Percentiles rank a stretch among this genome's conserved stretches.
phyloP scores from a whole-genome alignment of 92 coral and sea anemone species.

The Umimayanthus chanpuru region DNA sequence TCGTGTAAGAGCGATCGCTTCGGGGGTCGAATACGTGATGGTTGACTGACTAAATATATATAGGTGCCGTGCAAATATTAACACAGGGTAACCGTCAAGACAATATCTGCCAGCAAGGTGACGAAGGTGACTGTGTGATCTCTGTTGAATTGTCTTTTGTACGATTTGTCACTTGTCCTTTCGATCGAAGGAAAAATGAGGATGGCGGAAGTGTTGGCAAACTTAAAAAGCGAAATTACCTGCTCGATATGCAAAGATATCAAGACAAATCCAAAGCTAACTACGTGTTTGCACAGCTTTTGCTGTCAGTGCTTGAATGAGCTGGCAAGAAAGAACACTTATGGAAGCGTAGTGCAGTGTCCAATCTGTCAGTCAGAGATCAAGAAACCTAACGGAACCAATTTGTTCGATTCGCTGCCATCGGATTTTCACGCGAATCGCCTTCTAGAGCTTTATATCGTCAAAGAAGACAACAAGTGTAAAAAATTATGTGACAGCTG shows the following conservation, averaged over 20 bases:
- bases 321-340: slow-evolving; percentile 63
- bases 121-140: not conserved
- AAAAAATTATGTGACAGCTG: slow-evolving; percentile 62
- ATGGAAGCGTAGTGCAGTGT: slow-evolving; percentile 56
- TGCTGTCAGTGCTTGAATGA: slow-evolving; percentile 71
- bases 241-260: slow-evolving; percentile 65
- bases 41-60: not conserved
- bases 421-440: slow-evolving; percentile 69
- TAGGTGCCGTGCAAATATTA: not conserved
- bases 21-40: not conserved
- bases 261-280: slow-evolving; percentile 72
- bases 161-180: too few species aligned
- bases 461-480: slow-evolving; percentile 45
- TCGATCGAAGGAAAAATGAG: not conserved
- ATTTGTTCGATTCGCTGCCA: slow-evolving; percentile 53
- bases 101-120: slow-evolving; percentile 13
- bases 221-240: slow-evolving; percentile 58
- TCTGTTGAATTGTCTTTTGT: too few species aligned
- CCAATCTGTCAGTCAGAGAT: slow-evolving; percentile 80
- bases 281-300: slow-evolving; percentile 79
- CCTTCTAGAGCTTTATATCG: slow-evolving; percentile 60
- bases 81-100: not conserved
- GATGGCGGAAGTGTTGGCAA: slow-evolving; percentile 28
- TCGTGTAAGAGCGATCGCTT: not conserved
- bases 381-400: slow-evolving; percentile 51